Evolutionary conservation across 2,797 vertebrate genomes (phyloP), one percentile per base, ranked within the genome.

Genomic region (Gambusia yucatana): DNA sequence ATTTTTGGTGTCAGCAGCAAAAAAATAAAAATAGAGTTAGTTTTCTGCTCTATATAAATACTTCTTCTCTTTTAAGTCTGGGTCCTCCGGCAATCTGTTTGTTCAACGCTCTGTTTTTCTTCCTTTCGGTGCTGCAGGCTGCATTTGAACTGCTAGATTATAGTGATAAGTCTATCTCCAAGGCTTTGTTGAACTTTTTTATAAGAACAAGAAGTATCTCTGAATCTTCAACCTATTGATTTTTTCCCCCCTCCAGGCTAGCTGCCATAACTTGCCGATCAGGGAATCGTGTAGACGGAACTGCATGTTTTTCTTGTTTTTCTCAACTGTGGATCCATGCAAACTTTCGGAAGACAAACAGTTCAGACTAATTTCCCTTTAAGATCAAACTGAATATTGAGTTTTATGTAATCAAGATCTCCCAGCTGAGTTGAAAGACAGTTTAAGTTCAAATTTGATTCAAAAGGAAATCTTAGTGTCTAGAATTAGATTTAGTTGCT

Each of bases 71-170:
- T 57, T 20, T 46, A 10, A 11, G 33, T 71, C 47, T 33, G 5
- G 73, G 81, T 80, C 86, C 80, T 79, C 13, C 0, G 83, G 77
- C 76, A 1, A 52, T 75, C 33, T 17, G n/a, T 83, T 77, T 75
- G 76, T 77, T 78, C 44, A 72, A 61, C 79, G 76, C 57, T 44
- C 41, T 80, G 77, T 76, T 76, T 72, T 65, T 77, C 48, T 82
- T 67, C 72, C 70, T 82, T 59, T 70, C 39, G 48, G 80, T 69
- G 11, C 41, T 22, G 44, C 47, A 57, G 50, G 81, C 77, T 44
- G 33, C 39, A 78, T 87, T 86, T 82, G 78, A 87, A 83, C 77
- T 75, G 77, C 57, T 82, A 86, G 86, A 84, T 88, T 84, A 86
- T 39, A 71, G 83, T 43, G 81, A 92, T 86, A 77, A 85, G 55